Conservation (phyloP, 2,888 invertebrate species). For the Ectropis crepuscularia region DNA sequence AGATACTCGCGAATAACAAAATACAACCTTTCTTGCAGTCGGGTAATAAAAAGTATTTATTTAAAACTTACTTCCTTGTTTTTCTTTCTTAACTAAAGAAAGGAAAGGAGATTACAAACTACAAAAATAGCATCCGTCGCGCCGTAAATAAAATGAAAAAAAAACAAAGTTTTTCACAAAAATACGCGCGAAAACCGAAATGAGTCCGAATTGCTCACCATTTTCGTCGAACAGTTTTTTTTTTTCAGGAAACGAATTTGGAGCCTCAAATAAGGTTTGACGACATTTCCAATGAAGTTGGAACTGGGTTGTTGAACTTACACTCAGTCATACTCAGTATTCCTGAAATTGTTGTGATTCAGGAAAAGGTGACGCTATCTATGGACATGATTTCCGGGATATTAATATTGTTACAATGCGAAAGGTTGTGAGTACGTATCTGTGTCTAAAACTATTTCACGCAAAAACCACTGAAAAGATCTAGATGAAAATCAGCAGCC, state of each 20-base stretch:
- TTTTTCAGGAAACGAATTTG: conserved; percentile 4
- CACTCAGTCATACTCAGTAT: not conserved
- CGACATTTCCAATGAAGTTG: conserved; percentile 15
- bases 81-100: no score
- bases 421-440: no score
- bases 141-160: not conserved
- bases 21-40: no score
- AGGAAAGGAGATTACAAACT: no score
- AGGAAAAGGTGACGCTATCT: conserved; percentile 2
- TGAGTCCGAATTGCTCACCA: conserved; percentile 15
- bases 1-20: no score
- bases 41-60: no score
- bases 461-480: no score
- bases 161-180: not conserved
- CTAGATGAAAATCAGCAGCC: no score
- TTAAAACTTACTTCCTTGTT: no score
- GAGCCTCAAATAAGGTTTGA: conserved; percentile 15
- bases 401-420: no score
- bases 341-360: conserved; percentile 13
- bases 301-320: conserved; percentile 18
- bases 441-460: no score
- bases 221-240: conserved; percentile 1
- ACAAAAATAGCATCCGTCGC: no score
- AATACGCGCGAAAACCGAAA: not conserved
- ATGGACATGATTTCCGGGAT: not conserved